A percentile compares a stretch with the other conserved stretches of the same genome.
Evolutionary conservation across 2,888 invertebrate species (phyloP).

Genomic region (Altica lythri): DNA sequence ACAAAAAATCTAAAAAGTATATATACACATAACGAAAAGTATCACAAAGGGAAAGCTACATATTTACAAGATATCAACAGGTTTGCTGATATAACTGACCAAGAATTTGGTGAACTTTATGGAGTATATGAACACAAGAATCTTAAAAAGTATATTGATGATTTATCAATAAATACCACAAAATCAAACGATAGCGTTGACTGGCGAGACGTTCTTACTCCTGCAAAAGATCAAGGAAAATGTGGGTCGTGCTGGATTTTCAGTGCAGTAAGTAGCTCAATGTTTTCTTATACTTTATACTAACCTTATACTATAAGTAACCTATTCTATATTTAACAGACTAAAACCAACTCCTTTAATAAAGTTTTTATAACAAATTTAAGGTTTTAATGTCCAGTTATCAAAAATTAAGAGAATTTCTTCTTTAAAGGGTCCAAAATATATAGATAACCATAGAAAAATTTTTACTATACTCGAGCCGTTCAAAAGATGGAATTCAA

Average conservation of each 20-base stretch:
- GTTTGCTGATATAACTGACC: constrained; percentile 22
- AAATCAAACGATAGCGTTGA: constrained; percentile 1
- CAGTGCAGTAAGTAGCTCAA: constrained; percentile 21
- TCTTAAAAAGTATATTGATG: background rate
- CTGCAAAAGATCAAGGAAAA: constrained; percentile 25
- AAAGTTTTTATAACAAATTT: too few relatives aligned
- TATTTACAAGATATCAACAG: constrained; percentile 24
- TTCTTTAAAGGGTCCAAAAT: too few relatives aligned
- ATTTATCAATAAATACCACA: background rate
- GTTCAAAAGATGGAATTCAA: too few relatives aligned
- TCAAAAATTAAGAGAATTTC: too few relatives aligned
- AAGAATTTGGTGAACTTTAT: constrained; percentile 21
- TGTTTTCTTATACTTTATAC: background rate
- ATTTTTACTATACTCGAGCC: too few relatives aligned
- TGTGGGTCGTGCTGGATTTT: constrained; percentile 30
- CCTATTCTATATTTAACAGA: too few relatives aligned
- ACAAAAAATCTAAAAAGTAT: constrained; percentile 26
- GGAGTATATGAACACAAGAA: constrained; percentile 5
- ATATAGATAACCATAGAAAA: too few relatives aligned
- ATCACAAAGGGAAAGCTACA: constrained; percentile 13
- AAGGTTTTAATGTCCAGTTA: too few relatives aligned
- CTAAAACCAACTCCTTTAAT: too few relatives aligned
- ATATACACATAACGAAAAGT: constrained; percentile 23
- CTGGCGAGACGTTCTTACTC: constrained; percentile 25
- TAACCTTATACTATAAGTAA: too few relatives aligned